Conservation (phyloP, 2,888 invertebrate genomes). For the Sepioteuthis lessoniana region DNA sequence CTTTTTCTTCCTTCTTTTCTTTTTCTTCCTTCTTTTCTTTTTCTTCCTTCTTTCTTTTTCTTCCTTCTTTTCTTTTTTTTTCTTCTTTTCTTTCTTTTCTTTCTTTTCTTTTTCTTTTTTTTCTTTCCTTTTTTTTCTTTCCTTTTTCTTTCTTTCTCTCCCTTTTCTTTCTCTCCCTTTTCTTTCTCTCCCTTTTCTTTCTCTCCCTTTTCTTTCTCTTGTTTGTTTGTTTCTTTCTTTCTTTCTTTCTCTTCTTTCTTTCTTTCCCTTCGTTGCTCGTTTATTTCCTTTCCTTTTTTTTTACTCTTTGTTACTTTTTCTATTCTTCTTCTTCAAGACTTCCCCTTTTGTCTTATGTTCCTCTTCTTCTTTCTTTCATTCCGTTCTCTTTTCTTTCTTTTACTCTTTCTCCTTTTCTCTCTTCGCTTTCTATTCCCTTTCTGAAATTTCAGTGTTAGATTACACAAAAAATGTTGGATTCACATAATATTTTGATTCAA, state of each 20-base stretch:
- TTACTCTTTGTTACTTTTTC: not conserved
- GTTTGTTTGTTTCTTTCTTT: not conserved
- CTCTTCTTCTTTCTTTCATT: too few species aligned
- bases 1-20: not conserved
- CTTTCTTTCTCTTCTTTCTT: too few species aligned
- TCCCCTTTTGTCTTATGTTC: not conserved
- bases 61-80: not conserved
- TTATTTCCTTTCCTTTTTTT: not conserved
- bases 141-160: not conserved
- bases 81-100: not conserved
- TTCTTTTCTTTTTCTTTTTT: too few species aligned
- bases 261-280: not conserved
- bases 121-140: not conserved
- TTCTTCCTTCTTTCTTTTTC: not conserved
- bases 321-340: not conserved
- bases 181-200: too few species aligned
- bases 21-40: not conserved
- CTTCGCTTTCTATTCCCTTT: too few species aligned
- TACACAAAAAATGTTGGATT: too few species aligned
- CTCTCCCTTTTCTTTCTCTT: not conserved
- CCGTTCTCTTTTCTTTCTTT: too few species aligned
- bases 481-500: too few species aligned
- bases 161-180: not conserved
- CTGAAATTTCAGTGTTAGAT: too few species aligned
- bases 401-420: too few species aligned